These are phyloP conservation scores for Macrotrachela quadricornifera DNA, from an alignment of 1,140 invertebrate genomes.

Conservation along the genomic window DNA sequence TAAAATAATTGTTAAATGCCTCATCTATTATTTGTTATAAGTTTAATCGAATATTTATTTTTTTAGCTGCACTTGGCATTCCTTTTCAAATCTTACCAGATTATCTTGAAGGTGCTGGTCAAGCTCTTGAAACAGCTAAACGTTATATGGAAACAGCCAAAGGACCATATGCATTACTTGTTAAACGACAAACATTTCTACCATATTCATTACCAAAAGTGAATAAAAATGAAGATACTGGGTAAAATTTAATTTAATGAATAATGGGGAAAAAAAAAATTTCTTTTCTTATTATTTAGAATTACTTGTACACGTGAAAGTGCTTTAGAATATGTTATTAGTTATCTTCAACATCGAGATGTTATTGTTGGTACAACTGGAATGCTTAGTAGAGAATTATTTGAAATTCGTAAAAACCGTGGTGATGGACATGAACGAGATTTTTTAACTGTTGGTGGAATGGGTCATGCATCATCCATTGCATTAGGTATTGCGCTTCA, in stretches of 20 bases:
- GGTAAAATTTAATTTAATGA: not conserved
- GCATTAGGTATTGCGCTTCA: constrained; percentile 29
- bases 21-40: not conserved
- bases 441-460: constrained; percentile 34
- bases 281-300: constrained; percentile 3
- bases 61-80: constrained; percentile 29
- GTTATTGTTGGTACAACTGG: constrained; percentile 31
- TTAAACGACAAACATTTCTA: constrained; percentile 30
- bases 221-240: not conserved
- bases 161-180: constrained; percentile 30
- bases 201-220: constrained; percentile 18
- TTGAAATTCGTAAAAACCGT: constrained; percentile 15
- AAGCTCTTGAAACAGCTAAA: constrained; percentile 26
- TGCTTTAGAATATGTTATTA: constrained; percentile 20
- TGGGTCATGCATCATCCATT: constrained; percentile 32
- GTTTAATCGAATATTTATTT: constrained; percentile 2
- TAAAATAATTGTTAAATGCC: too few relatives aligned
- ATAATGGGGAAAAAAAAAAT: too few relatives aligned
- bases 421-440: constrained; percentile 31
- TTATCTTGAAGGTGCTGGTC: constrained; percentile 28
- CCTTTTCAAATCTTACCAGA: constrained; percentile 30
- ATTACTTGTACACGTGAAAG: constrained; percentile 22
- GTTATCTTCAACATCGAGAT: constrained; percentile 20
- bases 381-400: constrained; percentile 29
- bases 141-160: constrained; percentile 27